These are phyloP conservation scores for Halictus quadricinctus DNA, from an alignment of 2,888 invertebrate genomes.

Conservation along the genomic window DNA sequence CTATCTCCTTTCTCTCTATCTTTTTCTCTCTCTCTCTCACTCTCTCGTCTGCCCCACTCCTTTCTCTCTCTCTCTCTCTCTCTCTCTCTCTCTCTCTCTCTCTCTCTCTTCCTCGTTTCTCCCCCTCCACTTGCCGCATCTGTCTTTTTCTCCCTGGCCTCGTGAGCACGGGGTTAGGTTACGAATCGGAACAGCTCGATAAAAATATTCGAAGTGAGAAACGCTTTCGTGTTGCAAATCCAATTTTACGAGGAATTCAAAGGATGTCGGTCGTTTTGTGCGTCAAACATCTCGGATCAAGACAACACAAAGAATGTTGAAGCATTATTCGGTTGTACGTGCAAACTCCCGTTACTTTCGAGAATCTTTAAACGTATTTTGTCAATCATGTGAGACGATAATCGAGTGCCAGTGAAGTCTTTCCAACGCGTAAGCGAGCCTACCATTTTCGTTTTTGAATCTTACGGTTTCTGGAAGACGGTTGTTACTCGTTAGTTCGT, in stretches of 20 bases:
- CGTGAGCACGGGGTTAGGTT: constrained; percentile 55
- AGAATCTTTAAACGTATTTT: neutral
- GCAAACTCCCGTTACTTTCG: neutral
- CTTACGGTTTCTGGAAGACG: neutral
- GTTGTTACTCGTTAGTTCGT: neutral
- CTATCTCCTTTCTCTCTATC: neutral
- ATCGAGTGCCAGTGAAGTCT: neutral
- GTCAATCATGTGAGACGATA: neutral
- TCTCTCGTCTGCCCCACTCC: neutral
- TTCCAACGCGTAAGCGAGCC: neutral
- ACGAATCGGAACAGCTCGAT: constrained; percentile 41
- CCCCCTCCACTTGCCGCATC: neutral
- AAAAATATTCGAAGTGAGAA: constrained; percentile 55
- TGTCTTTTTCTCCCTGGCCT: constrained; percentile 35
- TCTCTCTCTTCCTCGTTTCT: constrained; percentile 14
- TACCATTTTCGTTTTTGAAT: neutral
- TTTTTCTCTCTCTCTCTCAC: neutral
- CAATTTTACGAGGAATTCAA: neutral
- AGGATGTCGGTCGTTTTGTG: neutral
- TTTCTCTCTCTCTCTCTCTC: neutral
- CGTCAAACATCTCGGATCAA: neutral
- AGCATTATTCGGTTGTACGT: neutral
- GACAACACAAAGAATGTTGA: neutral
- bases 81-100: neutral
- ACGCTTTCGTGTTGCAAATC: constrained; percentile 13